A percentile compares a stretch with the other conserved stretches of the same genome.
These are phyloP conservation scores for Macrophya alboannulata DNA, from an alignment of 2,888 invertebrate species.

Conservation along the genomic window DNA sequence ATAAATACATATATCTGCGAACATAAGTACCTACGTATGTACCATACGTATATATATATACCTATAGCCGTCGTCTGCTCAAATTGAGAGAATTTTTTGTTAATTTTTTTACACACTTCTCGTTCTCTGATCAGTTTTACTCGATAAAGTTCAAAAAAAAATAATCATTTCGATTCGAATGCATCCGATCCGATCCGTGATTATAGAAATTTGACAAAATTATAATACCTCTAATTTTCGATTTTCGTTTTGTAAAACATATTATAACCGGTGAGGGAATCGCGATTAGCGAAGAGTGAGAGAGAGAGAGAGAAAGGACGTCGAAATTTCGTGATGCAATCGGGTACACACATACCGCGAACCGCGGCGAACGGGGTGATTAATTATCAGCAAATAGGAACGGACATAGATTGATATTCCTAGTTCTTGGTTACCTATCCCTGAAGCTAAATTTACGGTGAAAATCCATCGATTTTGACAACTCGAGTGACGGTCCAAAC, in stretches of 20 bases:
- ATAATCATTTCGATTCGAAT: no score
- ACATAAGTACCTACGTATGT: no score
- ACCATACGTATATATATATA: no score
- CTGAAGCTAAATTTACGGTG: constrained; percentile 68
- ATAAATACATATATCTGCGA: no score
- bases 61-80: no score
- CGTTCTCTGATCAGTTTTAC: no score
- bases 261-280: not conserved
- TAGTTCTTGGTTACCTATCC: constrained; percentile 73
- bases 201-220: no score
- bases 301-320: not conserved
- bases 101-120: no score
- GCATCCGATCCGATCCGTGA: no score
- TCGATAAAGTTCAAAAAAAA: no score
- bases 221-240: not conserved
- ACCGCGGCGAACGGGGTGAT: constrained; percentile 68
- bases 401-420: constrained; percentile 77
- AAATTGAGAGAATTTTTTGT: no score
- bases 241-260: not conserved
- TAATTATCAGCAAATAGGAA: constrained; percentile 77
- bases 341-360: constrained; percentile 37
- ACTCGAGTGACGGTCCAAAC: constrained; percentile 60
- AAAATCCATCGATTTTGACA: constrained; percentile 72
- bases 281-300: constrained; percentile 2
- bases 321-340: constrained; percentile 17